Conservation (phyloP, 2,113 vertebrate genomes). For the Rafetus swinhoei region DNA sequence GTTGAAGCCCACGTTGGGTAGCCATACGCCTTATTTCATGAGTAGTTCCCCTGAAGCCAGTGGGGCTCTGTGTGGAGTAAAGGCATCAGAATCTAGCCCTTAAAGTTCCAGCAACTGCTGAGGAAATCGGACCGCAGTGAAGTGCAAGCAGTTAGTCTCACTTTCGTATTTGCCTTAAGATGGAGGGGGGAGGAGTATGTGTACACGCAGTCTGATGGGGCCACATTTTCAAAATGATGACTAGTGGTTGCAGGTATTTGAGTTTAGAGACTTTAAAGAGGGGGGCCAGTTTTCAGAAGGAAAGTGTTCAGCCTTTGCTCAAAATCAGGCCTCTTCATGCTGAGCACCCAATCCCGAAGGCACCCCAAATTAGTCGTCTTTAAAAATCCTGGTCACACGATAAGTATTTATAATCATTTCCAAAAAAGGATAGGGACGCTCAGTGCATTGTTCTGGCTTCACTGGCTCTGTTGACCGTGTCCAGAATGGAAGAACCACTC, state of each 20-base stretch:
- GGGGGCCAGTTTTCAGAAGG: slow-evolving; percentile 2
- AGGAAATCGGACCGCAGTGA: slow-evolving; percentile 37
- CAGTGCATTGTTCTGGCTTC: neutral
- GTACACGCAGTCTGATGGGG: neutral
- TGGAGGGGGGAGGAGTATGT: neutral
- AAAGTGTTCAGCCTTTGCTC: neutral
- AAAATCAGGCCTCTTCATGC: neutral
- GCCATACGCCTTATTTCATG: neutral
- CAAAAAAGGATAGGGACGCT: neutral
- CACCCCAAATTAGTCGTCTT: neutral
- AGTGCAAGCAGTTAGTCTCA: slow-evolving; percentile 15
- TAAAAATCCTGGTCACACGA: neutral
- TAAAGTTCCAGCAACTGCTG: neutral
- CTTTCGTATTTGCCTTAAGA: neutral
- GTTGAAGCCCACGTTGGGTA: neutral
- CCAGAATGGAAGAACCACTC: neutral
- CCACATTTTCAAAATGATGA: neutral
- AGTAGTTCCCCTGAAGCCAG: slow-evolving; percentile 25
- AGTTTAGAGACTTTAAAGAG: neutral
- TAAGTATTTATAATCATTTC: neutral
- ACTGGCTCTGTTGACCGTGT: neutral
- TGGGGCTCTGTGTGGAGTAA: slow-evolving; percentile 10
- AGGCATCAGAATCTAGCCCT: neutral
- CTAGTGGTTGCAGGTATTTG: neutral
- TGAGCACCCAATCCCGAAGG: neutral